Conservation (phyloP, 2,888 invertebrate species). For the Phasia obesa region DNA sequence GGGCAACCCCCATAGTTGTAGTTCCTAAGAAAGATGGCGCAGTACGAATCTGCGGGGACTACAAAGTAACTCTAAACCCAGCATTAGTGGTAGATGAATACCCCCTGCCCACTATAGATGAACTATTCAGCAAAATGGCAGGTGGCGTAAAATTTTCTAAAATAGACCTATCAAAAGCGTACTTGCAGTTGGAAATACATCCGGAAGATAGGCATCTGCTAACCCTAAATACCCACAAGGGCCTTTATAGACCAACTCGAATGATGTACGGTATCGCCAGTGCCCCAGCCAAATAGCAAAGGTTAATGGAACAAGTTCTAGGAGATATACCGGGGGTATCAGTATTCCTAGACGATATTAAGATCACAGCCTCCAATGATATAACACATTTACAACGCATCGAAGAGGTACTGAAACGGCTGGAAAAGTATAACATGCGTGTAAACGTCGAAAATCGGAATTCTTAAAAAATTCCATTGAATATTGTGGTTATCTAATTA, state of each 20-base stretch:
- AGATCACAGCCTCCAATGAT: neutral
- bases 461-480: neutral
- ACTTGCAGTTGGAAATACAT: neutral
- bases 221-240: neutral
- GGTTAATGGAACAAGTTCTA: neutral
- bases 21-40: neutral
- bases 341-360: neutral
- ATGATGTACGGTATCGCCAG: neutral
- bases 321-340: neutral
- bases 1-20: slow-evolving; percentile 7
- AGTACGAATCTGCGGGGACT: neutral
- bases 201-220: neutral
- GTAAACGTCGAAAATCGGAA: neutral
- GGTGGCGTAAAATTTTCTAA: neutral
- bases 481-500: neutral
- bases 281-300: neutral
- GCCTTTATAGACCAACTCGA: neutral
- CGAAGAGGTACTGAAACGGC: neutral
- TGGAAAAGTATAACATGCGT: neutral
- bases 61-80: neutral
- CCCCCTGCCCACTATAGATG: neutral
- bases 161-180: neutral
- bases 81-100: neutral
- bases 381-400: neutral
- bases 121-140: neutral